Conservation (phyloP, 2,888 invertebrate genomes). For the Strigamia crassipes region DNA sequence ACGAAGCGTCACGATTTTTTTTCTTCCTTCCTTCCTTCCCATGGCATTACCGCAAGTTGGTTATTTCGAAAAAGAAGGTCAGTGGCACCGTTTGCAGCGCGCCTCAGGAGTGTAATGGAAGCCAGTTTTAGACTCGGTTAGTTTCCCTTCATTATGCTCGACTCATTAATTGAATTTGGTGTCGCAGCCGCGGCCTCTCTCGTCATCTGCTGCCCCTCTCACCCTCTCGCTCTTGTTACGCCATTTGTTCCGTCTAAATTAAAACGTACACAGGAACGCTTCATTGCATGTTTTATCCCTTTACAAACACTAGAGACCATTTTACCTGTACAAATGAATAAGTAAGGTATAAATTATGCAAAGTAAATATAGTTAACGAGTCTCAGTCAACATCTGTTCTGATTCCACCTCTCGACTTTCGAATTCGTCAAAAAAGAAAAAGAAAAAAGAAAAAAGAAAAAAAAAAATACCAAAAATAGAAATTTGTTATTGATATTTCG, state of each 20-base stretch:
- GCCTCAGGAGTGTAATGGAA: neutral
- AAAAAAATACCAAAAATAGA: too few relatives aligned
- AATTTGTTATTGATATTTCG: too few relatives aligned
- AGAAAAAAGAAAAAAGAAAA: too few relatives aligned
- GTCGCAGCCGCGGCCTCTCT: constrained; percentile 10
- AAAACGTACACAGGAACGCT: neutral
- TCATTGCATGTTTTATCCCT: neutral
- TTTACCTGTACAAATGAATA: neutral
- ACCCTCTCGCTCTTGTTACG: neutral
- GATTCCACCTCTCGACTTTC: too few relatives aligned
- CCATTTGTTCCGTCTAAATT: constrained; percentile 10
- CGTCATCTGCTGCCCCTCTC: constrained; percentile 10
- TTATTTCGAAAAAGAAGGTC: constrained; percentile 1
- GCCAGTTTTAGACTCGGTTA: neutral
- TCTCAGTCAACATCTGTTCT: neutral
- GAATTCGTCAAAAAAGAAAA: too few relatives aligned
- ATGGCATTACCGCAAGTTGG: neutral
- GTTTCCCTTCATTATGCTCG: constrained; percentile 10
- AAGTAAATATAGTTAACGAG: neutral
- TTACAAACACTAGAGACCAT: neutral
- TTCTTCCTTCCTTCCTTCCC: too few relatives aligned
- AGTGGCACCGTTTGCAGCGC: neutral
- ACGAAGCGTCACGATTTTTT: neutral
- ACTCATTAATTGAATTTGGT: constrained; percentile 10
- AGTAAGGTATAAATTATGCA: neutral